Evolutionary conservation across 2,797 vertebrate species (phyloP), one percentile per base, ranked within the genome.

Genomic region (Chaetodon trifasciatus): DNA sequence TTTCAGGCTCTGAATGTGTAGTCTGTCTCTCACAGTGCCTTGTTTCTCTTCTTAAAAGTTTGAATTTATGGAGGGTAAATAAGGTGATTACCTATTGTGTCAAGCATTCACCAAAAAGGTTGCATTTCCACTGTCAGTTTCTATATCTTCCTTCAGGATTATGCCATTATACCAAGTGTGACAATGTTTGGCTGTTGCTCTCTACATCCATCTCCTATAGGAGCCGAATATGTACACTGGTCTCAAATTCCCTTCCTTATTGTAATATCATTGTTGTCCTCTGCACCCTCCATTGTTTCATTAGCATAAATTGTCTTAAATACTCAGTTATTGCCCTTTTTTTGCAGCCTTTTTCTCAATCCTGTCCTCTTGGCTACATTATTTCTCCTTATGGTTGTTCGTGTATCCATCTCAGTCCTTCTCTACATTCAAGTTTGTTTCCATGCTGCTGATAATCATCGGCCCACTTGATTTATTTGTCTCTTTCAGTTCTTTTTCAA

Each of bases 211-310:
- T 64, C 23, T 60, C n/a, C 8, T 53, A 10, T 50, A 55, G 8
- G 55, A 53, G 70, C 39, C 32, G 0, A 42, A 53, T 15, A 57
- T 61, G 62, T 56, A 19, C 37, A 23, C 16, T 79, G 46, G 70
- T 70, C 39, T 70, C 62, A 39, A 32, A 80, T 78, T 64, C 53
- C 15, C 39, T 57, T 5, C 5, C n/a, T 47, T 61, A 70, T 65
- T 63, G n/a, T 64, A 42, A 60, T 5, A n/a, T 52, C 42, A 71
- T 37, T 28, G 61, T 62, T 56, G 62, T 56, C 23, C 58, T 53
- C 60, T 70, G 65, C 13, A 4, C 72, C 53, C 67, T 65, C 56
- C 37, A 21, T 79, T 57, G 62, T 79, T 75, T 49, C 24, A 11
- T 44, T 74, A 67, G 63, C 15, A 74, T 65, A 55, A 68, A 55